phyloP scores from a whole-genome alignment of 2,113 vertebrate species.

The Pelusios castaneus region DNA sequence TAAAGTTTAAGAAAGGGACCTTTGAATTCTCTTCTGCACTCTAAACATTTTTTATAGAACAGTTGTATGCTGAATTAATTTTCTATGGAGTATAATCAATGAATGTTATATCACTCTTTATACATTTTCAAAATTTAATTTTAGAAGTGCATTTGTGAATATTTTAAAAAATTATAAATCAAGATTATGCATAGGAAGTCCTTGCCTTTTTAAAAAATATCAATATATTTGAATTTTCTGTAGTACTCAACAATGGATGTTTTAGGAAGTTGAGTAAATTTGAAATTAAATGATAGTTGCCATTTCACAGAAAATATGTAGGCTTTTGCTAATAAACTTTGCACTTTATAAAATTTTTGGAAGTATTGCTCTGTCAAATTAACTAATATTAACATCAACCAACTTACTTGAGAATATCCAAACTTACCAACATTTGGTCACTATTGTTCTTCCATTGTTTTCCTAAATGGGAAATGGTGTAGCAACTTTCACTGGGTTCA shows the following conservation, averaged over 20 bases:
- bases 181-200: neutral
- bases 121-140: neutral
- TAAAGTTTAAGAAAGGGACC: too few relatives aligned
- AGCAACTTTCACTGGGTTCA: accelerated
- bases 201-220: too few relatives aligned
- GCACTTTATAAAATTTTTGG: neutral
- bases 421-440: neutral
- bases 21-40: neutral
- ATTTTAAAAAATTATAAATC: accelerated
- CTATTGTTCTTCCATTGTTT: neutral
- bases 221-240: too few relatives aligned
- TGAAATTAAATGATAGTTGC: too few relatives aligned
- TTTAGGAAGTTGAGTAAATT: too few relatives aligned
- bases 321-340: too few relatives aligned
- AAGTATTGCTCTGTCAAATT: neutral
- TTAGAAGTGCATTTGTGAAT: neutral
- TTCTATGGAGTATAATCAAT: accelerated
- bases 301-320: too few relatives aligned
- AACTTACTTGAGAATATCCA: neutral
- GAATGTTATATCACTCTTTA: accelerated
- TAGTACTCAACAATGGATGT: too few relatives aligned
- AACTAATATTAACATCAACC: neutral
- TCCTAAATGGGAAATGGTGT: neutral
- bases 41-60: neutral
- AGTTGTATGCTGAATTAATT: neutral